A percentile compares a stretch with the other conserved stretches of the same genome.
Conservation (phyloP, 2,113 vertebrate genomes). For the Stigmatopora argus region DNA sequence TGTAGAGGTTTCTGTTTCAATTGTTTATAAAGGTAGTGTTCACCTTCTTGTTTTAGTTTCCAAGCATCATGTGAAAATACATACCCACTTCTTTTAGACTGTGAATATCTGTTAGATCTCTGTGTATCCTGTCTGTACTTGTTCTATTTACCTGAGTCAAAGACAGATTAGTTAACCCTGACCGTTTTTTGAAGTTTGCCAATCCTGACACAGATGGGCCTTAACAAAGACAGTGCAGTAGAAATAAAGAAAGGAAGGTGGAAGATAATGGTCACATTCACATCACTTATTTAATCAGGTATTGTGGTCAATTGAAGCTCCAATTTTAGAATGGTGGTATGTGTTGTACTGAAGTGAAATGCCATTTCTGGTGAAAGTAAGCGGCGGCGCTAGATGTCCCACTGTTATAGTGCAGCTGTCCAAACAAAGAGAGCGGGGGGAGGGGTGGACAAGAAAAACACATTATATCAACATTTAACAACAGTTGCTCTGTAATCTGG, state of each 20-base stretch:
- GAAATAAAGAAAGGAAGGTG: conserved; percentile 8
- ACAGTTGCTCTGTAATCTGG: conserved; percentile 78
- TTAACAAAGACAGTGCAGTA: conserved; percentile 2
- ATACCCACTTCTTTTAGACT: conserved; percentile 52
- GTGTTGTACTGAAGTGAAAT: conserved; percentile 68
- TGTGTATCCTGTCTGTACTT: conserved; percentile 66
- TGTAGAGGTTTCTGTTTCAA: conserved; percentile 29
- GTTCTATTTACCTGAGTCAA: conserved; percentile 65
- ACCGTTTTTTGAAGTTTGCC: conserved; percentile 20
- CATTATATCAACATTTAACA: conserved; percentile 77
- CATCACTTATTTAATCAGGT: conserved; percentile 6
- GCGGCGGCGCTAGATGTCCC: conserved; percentile 60
- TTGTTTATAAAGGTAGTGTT: conserved; percentile 59
- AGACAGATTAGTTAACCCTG: conserved; percentile 63
- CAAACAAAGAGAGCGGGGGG: conserved; percentile 59
- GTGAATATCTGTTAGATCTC: conserved; percentile 41
- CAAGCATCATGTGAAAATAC: conserved; percentile 61
- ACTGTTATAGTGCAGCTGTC: conserved; percentile 73
- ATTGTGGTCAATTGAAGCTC: conserved; percentile 24
- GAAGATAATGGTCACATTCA: conserved; percentile 19
- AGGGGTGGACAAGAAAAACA: conserved; percentile 65
- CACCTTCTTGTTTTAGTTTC: conserved; percentile 62
- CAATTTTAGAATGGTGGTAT: conserved; percentile 18
- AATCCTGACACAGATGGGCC: conserved; percentile 29
- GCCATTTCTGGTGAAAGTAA: conserved; percentile 65